These are phyloP conservation scores for Thalassaphorura encarpata DNA, from an alignment of 1,140 invertebrate species.

Conservation along the genomic window DNA sequence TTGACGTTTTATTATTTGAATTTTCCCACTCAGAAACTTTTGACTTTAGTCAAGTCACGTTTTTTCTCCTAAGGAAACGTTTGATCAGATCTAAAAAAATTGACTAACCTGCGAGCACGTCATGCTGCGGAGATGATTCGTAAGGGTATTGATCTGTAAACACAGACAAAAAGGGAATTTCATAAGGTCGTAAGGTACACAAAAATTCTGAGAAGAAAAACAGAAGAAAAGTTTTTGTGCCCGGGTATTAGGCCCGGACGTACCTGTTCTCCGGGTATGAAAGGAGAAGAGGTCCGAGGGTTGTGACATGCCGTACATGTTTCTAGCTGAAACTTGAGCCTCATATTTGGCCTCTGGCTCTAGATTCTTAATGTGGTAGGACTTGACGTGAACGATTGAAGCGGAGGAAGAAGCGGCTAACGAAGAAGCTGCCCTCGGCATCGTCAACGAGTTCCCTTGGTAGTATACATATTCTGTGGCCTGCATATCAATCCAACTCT, in stretches of 20 bases:
- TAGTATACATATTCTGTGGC: constrained; percentile 38
- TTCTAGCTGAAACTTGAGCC: constrained; percentile 52
- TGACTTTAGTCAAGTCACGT: too few species aligned
- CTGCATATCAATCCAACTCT: constrained; percentile 45
- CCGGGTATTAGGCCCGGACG: not conserved
- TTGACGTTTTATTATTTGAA: too few species aligned
- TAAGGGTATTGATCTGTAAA: constrained; percentile 31
- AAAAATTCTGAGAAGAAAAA: too few species aligned
- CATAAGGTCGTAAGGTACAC: too few species aligned
- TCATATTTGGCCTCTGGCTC: constrained; percentile 51
- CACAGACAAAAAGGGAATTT: constrained; percentile 8
- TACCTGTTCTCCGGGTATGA: constrained; percentile 34
- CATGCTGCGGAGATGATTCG: constrained; percentile 32
- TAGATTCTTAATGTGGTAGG: constrained; percentile 46
- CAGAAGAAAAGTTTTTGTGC: too few species aligned
- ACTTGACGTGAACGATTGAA: constrained; percentile 45
- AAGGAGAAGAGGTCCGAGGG: constrained; percentile 34
- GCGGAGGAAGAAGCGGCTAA: constrained; percentile 32
- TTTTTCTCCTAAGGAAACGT: too few species aligned
- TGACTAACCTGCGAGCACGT: constrained; percentile 31
- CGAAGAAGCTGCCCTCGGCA: constrained; percentile 10
- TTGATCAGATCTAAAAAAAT: constrained; percentile 7
- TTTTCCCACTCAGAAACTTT: too few species aligned
- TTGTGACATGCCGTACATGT: constrained; percentile 49
- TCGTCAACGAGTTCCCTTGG: constrained; percentile 8